Conservation (phyloP, 2,888 invertebrate species). For the Helicoverpa assulta region DNA sequence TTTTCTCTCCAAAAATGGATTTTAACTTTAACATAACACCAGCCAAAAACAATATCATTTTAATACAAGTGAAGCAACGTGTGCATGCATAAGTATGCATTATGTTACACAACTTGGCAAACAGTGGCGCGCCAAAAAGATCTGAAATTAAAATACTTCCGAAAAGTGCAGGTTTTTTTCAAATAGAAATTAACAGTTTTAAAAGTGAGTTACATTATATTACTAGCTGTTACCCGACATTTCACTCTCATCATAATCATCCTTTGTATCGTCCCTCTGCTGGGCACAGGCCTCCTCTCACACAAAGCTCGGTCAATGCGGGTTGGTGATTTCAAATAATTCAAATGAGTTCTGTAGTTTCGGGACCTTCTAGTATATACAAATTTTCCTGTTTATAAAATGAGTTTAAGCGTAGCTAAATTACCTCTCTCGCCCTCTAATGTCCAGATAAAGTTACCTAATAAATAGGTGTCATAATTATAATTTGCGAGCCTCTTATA, state of each 20-base stretch:
- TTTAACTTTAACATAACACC: not conserved
- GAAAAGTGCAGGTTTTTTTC: slow-evolving; percentile 19
- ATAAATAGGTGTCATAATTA: slow-evolving; percentile 36
- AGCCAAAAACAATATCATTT: slow-evolving; percentile 14
- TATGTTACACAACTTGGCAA: slow-evolving; percentile 35
- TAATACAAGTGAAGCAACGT: slow-evolving; percentile 24
- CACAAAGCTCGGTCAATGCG: too few relatives aligned
- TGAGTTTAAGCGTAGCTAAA: slow-evolving; percentile 1
- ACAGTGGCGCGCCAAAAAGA: slow-evolving; percentile 45
- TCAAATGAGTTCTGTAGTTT: too few relatives aligned
- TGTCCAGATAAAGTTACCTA: slow-evolving; percentile 35
- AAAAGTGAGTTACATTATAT: slow-evolving; percentile 20
- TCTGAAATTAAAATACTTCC: slow-evolving; percentile 32
- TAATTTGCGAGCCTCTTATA: slow-evolving; percentile 35
- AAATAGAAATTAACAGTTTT: slow-evolving; percentile 22
- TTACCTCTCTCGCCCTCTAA: slow-evolving; percentile 18
- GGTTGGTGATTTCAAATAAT: too few relatives aligned
- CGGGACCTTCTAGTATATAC: not conserved
- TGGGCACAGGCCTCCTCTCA: too few relatives aligned
- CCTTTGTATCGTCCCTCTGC: too few relatives aligned
- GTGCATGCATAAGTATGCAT: slow-evolving; percentile 42
- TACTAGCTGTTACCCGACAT: too few relatives aligned
- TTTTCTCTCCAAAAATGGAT: not conserved
- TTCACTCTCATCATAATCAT: too few relatives aligned
- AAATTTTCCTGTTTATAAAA: too few relatives aligned